Percentiles rank a stretch among this genome's conserved stretches.
phyloP scores from a whole-genome alignment of 2,113 vertebrate species.

The Pseudorhombus dupliciocellatus region DNA sequence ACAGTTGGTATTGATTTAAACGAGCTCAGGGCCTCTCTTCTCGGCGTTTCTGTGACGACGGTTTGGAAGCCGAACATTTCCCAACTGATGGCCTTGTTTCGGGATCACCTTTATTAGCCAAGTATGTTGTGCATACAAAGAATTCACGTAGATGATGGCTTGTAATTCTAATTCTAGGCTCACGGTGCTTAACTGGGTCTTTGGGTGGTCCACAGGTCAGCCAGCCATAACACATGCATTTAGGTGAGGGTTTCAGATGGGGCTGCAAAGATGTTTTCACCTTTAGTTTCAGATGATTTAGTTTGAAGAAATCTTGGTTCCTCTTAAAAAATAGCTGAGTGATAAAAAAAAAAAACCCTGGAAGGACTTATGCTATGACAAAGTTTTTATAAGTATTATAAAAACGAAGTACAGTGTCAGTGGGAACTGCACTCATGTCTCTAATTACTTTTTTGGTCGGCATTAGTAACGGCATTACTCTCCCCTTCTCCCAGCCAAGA shows the following conservation, averaged over 20 bases:
- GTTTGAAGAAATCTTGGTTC: neutral
- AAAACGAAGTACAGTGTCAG: neutral
- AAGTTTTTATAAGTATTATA: neutral
- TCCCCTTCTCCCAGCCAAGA: neutral
- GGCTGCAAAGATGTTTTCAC: too few relatives aligned
- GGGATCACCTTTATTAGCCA: neutral
- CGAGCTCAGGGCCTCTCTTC: conserved; percentile 16
- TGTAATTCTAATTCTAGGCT: neutral
- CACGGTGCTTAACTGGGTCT: neutral
- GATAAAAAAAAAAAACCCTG: too few relatives aligned
- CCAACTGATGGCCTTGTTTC: neutral
- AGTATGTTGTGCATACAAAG: neutral
- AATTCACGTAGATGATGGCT: neutral
- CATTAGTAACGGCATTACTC: neutral
- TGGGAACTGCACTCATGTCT: neutral
- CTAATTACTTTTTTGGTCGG: neutral
- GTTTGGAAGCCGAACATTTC: neutral
- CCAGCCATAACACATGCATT: neutral
- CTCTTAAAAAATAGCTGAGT: neutral
- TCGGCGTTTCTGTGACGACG: neutral
- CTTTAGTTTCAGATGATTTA: too few relatives aligned
- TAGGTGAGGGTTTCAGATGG: too few relatives aligned
- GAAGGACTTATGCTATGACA: too few relatives aligned
- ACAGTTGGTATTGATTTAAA: conserved; percentile 66
- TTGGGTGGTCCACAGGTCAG: conserved; percentile 19